Evolutionary conservation across 2,113 vertebrate genomes (phyloP).

Genomic region (Lutjanus erythropterus): DNA sequence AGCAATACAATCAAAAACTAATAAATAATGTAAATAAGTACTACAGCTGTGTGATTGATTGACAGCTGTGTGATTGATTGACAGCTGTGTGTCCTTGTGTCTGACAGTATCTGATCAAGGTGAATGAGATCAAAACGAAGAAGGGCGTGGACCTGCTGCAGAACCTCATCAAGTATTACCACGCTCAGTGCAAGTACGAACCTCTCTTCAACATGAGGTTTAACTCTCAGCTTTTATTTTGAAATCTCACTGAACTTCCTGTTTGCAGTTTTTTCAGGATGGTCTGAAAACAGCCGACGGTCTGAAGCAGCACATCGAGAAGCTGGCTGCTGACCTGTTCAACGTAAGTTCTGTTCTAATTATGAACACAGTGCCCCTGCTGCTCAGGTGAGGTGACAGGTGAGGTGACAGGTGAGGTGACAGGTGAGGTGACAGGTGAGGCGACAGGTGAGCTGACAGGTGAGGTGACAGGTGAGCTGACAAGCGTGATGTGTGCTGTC

Average conservation of each 20-base stretch:
- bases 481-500: background rate
- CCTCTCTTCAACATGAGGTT: rapidly evolving
- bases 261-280: slow-evolving; percentile 12
- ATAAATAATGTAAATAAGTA: too few relatives aligned
- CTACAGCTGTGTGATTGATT: background rate
- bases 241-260: slow-evolving; percentile 5
- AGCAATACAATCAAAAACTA: too few relatives aligned
- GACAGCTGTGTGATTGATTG: background rate
- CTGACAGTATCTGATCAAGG: slow-evolving; percentile 94
- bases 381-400: background rate
- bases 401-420: background rate
- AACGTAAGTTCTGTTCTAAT: background rate
- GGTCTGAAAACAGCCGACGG: slow-evolving; percentile 15
- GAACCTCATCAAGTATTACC: slow-evolving; percentile 95
- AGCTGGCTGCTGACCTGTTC: slow-evolving; percentile 13
- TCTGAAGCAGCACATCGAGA: slow-evolving; percentile 21
- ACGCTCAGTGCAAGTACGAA: slow-evolving; percentile 95
- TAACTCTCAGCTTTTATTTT: background rate
- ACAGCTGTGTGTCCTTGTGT: slow-evolving; percentile 19
- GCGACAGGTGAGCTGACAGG: background rate
- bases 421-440: too few relatives aligned
- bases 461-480: background rate
- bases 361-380: background rate
- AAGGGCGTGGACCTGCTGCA: slow-evolving; percentile 95
- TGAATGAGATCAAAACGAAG: slow-evolving; percentile 96